Evolutionary conservation across 1,140 invertebrate species (phyloP).

Genomic region (Apis florea): DNA sequence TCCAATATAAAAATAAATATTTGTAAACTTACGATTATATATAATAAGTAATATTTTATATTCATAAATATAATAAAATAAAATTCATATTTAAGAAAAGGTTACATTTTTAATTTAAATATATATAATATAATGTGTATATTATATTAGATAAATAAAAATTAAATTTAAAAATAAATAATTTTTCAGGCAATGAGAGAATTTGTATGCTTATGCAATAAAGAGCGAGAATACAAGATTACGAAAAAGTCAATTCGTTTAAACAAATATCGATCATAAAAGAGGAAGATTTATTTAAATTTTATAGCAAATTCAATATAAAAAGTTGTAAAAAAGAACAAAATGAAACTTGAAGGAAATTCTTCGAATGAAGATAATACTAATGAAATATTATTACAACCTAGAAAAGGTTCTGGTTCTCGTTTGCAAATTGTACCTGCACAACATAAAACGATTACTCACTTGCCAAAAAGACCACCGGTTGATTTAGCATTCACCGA

Average conservation of each 20-base stretch:
- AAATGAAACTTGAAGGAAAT: conserved; percentile 77
- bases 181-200: conserved; percentile 59
- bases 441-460: conserved; percentile 89
- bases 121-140: background rate
- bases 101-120: background rate
- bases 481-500: conserved; percentile 94
- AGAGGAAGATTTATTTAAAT: background rate
- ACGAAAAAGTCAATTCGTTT: background rate
- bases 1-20: background rate
- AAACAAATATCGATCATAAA: background rate
- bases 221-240: background rate
- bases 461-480: conserved; percentile 91
- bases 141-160: background rate
- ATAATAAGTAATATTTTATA: background rate
- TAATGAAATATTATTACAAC: conserved; percentile 76
- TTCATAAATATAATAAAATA: background rate
- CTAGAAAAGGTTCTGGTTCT: conserved; percentile 81
- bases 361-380: conserved; percentile 73
- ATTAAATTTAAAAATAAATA: background rate
- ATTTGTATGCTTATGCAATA: conserved; percentile 8
- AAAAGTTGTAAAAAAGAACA: background rate
- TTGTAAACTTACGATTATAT: background rate
- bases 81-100: background rate
- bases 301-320: background rate
- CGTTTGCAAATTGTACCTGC: conserved; percentile 84